These are phyloP conservation scores for Stenotaenia linearis DNA, from an alignment of 2,888 invertebrate genomes.

Conservation along the genomic window DNA sequence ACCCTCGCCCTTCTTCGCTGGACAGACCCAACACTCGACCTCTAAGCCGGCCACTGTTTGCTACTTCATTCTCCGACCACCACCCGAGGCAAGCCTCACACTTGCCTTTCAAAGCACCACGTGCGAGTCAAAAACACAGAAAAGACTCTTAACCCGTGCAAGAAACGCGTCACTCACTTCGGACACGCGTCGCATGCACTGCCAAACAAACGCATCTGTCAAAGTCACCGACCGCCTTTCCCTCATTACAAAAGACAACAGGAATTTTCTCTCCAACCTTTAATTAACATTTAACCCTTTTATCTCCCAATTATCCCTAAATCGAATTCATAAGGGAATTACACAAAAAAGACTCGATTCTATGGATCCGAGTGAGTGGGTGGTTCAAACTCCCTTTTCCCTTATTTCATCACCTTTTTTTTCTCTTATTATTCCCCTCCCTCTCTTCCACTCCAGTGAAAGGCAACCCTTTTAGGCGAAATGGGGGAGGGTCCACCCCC, in stretches of 20 bases:
- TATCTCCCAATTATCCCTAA: not conserved
- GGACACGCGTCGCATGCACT: too few relatives aligned
- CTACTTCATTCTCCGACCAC: slow-evolving; percentile 9
- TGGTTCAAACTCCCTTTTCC: not conserved
- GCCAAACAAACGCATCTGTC: not conserved
- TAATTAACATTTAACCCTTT: slow-evolving; percentile 17
- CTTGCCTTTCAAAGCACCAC: not conserved
- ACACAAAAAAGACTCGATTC: not conserved
- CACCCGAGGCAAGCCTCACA: not conserved
- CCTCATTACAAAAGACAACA: not conserved
- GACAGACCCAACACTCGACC: slow-evolving; percentile 26
- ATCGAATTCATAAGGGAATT: not conserved
- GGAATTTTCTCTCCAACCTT: not conserved
- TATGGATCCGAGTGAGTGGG: not conserved
- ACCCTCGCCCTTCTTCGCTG: not conserved
- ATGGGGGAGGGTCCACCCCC: not conserved
- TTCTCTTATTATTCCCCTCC: not conserved
- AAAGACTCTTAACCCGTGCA: not conserved
- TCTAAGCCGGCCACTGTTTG: slow-evolving; percentile 28
- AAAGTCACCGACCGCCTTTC: not conserved
- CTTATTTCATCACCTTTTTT: slow-evolving; percentile 26
- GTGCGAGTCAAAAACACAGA: slow-evolving; percentile 3
- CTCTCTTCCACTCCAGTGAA: not conserved
- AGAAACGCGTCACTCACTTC: not conserved
- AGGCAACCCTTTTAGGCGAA: slow-evolving; percentile 21